Evolutionary conservation across 1,140 invertebrate species (phyloP), one percentile per base, ranked within the genome.

Genomic region (Diorhabda sublineata): DNA sequence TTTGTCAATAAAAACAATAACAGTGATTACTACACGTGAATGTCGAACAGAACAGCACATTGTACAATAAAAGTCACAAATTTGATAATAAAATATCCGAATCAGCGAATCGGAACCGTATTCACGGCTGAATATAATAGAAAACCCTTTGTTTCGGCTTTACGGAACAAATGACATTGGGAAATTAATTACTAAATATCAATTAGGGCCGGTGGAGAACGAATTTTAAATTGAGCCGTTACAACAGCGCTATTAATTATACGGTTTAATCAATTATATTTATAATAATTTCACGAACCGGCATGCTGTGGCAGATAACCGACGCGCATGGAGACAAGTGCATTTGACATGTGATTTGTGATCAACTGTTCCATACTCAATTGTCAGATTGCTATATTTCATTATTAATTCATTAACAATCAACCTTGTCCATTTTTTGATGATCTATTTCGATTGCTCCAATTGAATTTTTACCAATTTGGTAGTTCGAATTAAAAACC

Each of bases 41-140:
- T 52, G 56, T 42, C n/a, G 64, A 65, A 58, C 56, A 57, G 42
- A 42, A 3, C 42, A n/a, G 52, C 64, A 42, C 64, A 11, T 58
- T 42, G 62, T 56, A 41, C 47, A 56, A 62, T 65, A 65, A 65
- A 65, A 65, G 64, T 65, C 64, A 58, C 47, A 42, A 57, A 65
- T 65, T 65, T 58, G 64, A 57, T 65, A 57, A 65, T 65, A 65
- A 65, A 65, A 65, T 65, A 57, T 65, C 64, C 64, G 64, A 65
- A 5, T 65, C 64, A 57, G 64, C 64, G 64, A 65, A 56, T 65
- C 52, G 64, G 64, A 65, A 57, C 9, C 4, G 45, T 11, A 58
- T 57, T 42, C 64, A 56, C 6, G 45, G 43, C 45, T 45, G 45
- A 45, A 61, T 42, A 52, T 7, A 59, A 59, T 59, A 56, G 64